Evolutionary conservation across 2,888 invertebrate genomes (phyloP), one percentile per base, ranked within the genome.

Genomic region (Spatulosminthurus flaviceps): DNA sequence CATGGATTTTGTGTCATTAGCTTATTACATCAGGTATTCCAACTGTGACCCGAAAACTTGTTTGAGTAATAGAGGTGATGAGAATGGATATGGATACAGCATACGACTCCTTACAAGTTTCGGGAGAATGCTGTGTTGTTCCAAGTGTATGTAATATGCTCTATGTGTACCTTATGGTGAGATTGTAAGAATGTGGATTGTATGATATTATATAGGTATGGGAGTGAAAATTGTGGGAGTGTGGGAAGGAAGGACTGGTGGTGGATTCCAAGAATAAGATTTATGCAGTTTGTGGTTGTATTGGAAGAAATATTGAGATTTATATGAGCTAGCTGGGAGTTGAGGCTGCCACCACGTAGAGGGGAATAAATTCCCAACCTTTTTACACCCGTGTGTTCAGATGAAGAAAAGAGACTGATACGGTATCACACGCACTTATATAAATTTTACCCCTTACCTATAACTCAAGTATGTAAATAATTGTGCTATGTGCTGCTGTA

Each of bases 291-390:
- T 43, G 74, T 61, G 79, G 67, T 60, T 64, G 70, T 34, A 75
- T 75, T n/a, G 60, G 75, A 78, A 77, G 81, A 79, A 77, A 81
- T 81, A 81, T 81, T 81, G 79, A 81, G 81, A 81, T 81, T 81
- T 81, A 81, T 79, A 75, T 76, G 76, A 64, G 71, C 67, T 72
- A n/a, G 66, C 67, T 76, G 74, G 70, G 78, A 77, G 70, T 77
- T 43, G 80, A 73, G 70, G 71, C 60, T 73, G 60, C 24, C 42
- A 61, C 66, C 41, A 41, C 24, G 66, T 67, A 76, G 66, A 21
- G 67, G 34, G 41, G 76, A 28, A 76, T 78, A 72, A 64, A 70
- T 78, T 78, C 51, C 24, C 60, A 61, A 26, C 26, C 67, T 16
- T 34, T 42, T 11, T 21, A 29, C 60, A 41, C 11, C 5, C 9